Evolutionary conservation across 2,888 invertebrate genomes (phyloP), one percentile per base, ranked within the genome.

Genomic region (Rugalucina vietnamica): DNA sequence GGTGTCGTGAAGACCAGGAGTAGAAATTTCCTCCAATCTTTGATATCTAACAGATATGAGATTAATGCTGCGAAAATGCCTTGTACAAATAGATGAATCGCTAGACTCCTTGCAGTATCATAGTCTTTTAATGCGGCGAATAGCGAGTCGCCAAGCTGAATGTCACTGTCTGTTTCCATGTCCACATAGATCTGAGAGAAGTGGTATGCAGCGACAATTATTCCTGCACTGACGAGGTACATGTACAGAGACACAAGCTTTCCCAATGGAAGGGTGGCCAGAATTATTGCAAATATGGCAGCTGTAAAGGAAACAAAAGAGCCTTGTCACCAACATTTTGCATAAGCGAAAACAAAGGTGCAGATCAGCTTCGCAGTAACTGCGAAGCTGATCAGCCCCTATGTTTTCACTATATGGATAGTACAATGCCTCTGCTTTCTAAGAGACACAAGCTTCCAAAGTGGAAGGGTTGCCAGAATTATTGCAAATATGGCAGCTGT

Each of bases 201-300:
- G 82, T 95, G 93, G 87, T 95, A 95, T 12, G 95, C 94, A 27
- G 93, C 92, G 1, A 93, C 93, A 54, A 96, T 92, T 1, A 96
- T 91, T 37, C 94, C 92, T 12, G 94, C 93, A 86, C 95, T 95
- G 54, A 95, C 91, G 39, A 95, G 92, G 91, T 96, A 95, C 92
- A 95, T 95, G 93, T 96, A 96, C 72, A 96, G 92, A 24, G 93
- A 93, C 37, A 95, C 94, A 43, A 96, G 93, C 81, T 95, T 94
- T 78, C 93, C 93, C 37, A 96, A 89, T 0, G 96, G 96, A 34
- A 96, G 92, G 1, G 96, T 91, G 37, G 96, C 93, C 77, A 96
- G 91, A 54, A 95, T 92, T 14, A 95, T 88, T 27, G 95, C 95
- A 85, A 96, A 92, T 76, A 95, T 87, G 39, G 96, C 91, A 27